Percentiles rank a stretch among this genome's conserved stretches.
Conservation (phyloP, 1,140 invertebrate genomes). For the Drosophila mauritiana region DNA sequence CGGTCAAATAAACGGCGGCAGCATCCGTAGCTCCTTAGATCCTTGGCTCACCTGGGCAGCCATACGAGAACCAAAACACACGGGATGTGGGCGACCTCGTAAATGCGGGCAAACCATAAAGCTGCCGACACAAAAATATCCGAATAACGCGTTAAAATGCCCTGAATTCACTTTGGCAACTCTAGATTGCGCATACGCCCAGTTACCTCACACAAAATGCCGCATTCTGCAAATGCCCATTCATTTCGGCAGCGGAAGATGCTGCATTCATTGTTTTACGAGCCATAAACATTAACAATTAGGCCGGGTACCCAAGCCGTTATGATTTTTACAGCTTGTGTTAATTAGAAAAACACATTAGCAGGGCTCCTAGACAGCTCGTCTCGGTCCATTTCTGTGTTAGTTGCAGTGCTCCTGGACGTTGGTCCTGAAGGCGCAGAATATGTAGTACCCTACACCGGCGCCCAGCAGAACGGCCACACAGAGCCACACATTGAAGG, state of each 20-base stretch:
- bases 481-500: constrained; percentile 90
- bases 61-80: constrained; percentile 7
- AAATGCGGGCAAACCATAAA: constrained; percentile 61
- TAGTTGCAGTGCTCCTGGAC: constrained; percentile 65
- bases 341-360: constrained; percentile 83
- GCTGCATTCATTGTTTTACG: constrained; percentile 78
- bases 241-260: constrained; percentile 16
- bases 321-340: constrained; percentile 68
- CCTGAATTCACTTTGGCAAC: constrained; percentile 19
- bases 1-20: constrained; percentile 55
- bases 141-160: constrained; percentile 51
- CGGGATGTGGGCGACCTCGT: constrained; percentile 52
- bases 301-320: constrained; percentile 39
- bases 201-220: constrained; percentile 12
- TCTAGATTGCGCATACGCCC: constrained; percentile 41
- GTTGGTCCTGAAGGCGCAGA: constrained; percentile 86
- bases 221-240: constrained; percentile 37
- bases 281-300: constrained; percentile 81
- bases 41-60: constrained; percentile 31
- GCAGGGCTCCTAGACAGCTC: constrained; percentile 34
- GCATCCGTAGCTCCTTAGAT: constrained; percentile 16
- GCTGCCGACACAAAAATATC: constrained; percentile 48
- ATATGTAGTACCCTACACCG: constrained; percentile 95
- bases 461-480: constrained; percentile 94
- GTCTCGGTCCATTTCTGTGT: constrained; percentile 2